Evolutionary conservation across 2,113 vertebrate species (phyloP).

Genomic region (Campylomormyrus numenius): DNA sequence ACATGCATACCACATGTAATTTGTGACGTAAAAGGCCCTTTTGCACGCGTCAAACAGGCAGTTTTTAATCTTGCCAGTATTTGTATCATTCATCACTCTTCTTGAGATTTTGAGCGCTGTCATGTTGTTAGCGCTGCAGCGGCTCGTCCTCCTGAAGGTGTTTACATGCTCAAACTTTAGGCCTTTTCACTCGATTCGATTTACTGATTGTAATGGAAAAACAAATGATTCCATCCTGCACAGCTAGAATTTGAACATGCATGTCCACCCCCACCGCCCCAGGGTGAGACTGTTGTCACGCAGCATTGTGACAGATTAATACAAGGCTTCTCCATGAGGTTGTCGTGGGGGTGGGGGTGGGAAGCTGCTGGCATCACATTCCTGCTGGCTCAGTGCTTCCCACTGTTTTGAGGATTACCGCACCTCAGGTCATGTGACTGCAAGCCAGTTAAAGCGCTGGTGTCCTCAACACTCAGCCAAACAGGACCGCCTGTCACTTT

Average conservation of each 20-base stretch:
- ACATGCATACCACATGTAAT: background rate
- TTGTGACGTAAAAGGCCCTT: background rate
- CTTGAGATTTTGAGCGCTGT: background rate
- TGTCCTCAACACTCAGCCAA: background rate
- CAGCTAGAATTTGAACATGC: background rate
- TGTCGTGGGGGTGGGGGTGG: background rate
- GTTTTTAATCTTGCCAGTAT: background rate
- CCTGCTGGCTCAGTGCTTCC: conserved; percentile 13
- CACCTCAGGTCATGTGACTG: background rate
- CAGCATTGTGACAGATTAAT: background rate
- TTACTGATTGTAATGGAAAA: background rate
- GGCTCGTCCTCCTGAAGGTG: background rate
- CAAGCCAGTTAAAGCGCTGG: background rate
- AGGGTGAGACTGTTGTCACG: background rate
- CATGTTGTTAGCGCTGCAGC: background rate
- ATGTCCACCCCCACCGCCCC: background rate
- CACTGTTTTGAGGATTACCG: conserved; percentile 9
- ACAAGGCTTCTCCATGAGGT: conserved; percentile 29
- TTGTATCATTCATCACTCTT: background rate
- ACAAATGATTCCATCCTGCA: background rate
- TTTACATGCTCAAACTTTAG: background rate
- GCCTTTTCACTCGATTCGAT: background rate
- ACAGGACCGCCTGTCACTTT: conserved; percentile 9
- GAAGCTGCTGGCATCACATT: background rate
- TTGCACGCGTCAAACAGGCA: background rate